Evolutionary conservation across 2,888 invertebrate species (phyloP).

Genomic region (Conus canariensis): DNA sequence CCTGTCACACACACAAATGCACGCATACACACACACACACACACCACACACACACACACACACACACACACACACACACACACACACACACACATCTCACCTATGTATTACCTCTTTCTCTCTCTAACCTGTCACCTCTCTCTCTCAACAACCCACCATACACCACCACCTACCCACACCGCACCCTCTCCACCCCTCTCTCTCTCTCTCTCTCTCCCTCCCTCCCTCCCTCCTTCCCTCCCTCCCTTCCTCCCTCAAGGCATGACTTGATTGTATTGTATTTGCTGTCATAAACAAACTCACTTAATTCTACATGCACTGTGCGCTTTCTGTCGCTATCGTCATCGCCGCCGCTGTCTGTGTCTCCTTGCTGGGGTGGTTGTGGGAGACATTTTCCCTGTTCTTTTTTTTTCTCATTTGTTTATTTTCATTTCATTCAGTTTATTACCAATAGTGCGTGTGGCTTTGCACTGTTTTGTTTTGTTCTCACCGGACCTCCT

Average conservation of each 20-base stretch:
- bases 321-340: too few relatives aligned
- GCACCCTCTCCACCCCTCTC: not conserved
- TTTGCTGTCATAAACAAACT: too few relatives aligned
- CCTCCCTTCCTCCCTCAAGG: too few relatives aligned
- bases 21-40: not conserved
- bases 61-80: slow-evolving; percentile 10
- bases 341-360: too few relatives aligned
- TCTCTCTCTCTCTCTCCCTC: not conserved
- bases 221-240: not conserved
- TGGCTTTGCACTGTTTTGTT: not conserved
- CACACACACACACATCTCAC: not conserved
- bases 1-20: too few relatives aligned
- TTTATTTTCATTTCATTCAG: not conserved
- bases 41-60: slow-evolving; percentile 4
- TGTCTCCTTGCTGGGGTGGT: too few relatives aligned
- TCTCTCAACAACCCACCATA: too few relatives aligned
- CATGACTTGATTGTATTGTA: too few relatives aligned
- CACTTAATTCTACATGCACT: too few relatives aligned
- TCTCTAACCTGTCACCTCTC: not conserved
- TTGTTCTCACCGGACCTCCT: not conserved
- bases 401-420: too few relatives aligned
- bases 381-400: too few relatives aligned
- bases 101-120: not conserved
- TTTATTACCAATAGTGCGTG: not conserved
- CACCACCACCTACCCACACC: too few relatives aligned